phyloP scores from a whole-genome alignment of 2,113 vertebrate genomes.

The Dasyornis broadbenti region DNA sequence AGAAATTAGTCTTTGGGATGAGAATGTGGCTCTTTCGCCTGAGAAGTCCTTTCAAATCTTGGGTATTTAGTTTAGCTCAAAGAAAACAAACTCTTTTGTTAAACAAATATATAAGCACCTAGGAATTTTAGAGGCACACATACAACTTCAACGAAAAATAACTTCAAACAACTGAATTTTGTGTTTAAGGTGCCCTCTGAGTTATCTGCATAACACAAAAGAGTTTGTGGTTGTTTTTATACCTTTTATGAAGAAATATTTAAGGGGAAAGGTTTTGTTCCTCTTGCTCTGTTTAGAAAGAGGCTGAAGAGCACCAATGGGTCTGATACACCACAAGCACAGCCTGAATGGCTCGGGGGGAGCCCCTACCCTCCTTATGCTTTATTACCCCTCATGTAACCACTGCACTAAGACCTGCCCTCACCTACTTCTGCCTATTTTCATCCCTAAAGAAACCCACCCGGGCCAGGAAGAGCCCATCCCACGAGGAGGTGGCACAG shows the following conservation, averaged over 20 bases:
- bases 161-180: neutral
- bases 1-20: neutral
- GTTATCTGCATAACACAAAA: neutral
- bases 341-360: neutral
- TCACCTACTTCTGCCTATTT: neutral
- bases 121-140: neutral
- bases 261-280: neutral
- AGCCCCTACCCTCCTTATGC: neutral
- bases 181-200: neutral
- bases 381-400: neutral
- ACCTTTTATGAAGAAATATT: neutral
- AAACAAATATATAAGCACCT: neutral
- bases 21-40: neutral
- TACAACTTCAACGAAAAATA: neutral
- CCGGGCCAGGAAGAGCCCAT: neutral
- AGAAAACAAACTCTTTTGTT: conserved; percentile 21
- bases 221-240: neutral
- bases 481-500: neutral
- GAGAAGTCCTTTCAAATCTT: conserved; percentile 4
- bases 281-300: neutral
- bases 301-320: accelerated
- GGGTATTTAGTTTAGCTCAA: conserved; percentile 25
- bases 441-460: neutral
- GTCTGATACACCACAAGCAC: neutral
- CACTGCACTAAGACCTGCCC: neutral